Percentiles rank a stretch among this genome's conserved stretches.
Evolutionary conservation across 2,113 vertebrate species (phyloP).

Genomic region (Cryptoleucopteryx plumbea): DNA sequence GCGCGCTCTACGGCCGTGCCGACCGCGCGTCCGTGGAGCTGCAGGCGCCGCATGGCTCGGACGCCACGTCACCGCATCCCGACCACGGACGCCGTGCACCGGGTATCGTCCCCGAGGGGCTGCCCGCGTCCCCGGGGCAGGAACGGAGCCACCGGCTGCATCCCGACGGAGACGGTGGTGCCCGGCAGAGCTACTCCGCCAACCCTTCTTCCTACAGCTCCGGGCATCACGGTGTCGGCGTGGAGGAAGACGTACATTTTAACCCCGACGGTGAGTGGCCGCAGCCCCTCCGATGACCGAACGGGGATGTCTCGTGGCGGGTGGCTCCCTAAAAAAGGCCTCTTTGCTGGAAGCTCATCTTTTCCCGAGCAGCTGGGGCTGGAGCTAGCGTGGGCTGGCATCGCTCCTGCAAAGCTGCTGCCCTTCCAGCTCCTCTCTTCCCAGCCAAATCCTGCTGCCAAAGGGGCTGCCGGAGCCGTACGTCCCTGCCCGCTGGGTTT

Average conservation of each 20-base stretch:
- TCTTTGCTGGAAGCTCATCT: background rate
- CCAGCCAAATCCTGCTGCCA: background rate
- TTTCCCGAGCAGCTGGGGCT: background rate
- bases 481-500: rapidly evolving
- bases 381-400: background rate
- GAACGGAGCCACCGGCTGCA: slow-evolving; percentile 4
- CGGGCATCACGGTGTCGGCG: slow-evolving; percentile 72
- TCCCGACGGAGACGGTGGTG: background rate
- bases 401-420: background rate
- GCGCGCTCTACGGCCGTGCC: background rate
- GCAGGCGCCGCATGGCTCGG: background rate
- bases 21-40: background rate
- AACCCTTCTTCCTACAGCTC: slow-evolving; percentile 28
- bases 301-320: rapidly evolving
- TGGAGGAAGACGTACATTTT: slow-evolving; percentile 79
- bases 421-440: background rate
- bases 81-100: background rate
- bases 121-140: rapidly evolving
- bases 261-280: slow-evolving; percentile 80
- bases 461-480: background rate
- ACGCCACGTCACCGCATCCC: background rate
- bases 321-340: background rate
- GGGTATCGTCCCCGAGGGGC: background rate
- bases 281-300: rapidly evolving
- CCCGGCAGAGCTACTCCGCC: background rate